These are phyloP conservation scores for Pseudobourletiella spinata DNA, from an alignment of 1,140 invertebrate genomes.

Conservation along the genomic window DNA sequence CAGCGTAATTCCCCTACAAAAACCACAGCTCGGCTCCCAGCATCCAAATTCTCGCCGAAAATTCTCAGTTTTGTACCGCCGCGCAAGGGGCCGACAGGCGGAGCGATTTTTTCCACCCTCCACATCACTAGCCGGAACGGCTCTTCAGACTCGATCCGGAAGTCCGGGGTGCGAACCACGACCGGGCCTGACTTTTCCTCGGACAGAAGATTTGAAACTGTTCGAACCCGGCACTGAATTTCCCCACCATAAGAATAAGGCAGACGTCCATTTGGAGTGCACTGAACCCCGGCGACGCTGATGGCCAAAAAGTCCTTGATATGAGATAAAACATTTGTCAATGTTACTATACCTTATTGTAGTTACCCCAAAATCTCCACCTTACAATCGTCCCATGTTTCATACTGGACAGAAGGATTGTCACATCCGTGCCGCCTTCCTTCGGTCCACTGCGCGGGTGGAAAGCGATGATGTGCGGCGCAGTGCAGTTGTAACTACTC, in stretches of 20 bases:
- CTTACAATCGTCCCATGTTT: too few relatives aligned
- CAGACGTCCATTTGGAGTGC: not conserved
- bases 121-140: not conserved
- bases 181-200: not conserved
- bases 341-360: not conserved
- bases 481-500: not conserved
- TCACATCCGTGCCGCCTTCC: not conserved
- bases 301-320: not conserved
- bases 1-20: not conserved
- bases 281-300: not conserved
- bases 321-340: not conserved
- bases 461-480: not conserved
- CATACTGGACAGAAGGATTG: not conserved
- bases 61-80: not conserved
- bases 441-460: not conserved
- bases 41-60: not conserved
- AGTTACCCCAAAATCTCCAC: not conserved
- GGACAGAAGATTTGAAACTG: not conserved
- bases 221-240: not conserved
- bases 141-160: not conserved
- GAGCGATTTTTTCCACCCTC: not conserved
- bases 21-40: not conserved
- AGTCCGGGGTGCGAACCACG: not conserved
- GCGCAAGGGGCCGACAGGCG: not conserved
- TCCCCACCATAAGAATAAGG: not conserved